These are phyloP conservation scores for Jacana jacana DNA, from an alignment of 2,113 vertebrate genomes.

Conservation along the genomic window DNA sequence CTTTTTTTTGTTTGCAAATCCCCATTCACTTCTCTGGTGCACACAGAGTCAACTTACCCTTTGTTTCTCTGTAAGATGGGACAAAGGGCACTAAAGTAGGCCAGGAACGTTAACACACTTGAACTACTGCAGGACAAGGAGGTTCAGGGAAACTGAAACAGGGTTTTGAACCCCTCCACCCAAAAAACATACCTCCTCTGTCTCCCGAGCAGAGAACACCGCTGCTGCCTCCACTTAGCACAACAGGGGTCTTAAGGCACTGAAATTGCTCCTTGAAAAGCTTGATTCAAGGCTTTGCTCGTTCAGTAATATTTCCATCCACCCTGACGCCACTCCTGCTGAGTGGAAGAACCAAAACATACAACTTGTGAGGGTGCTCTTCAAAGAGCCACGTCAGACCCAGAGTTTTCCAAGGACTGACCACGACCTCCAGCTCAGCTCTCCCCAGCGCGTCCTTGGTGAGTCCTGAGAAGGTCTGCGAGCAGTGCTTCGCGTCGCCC, in stretches of 20 bases:
- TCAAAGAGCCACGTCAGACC: not conserved
- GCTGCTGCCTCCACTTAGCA: not conserved
- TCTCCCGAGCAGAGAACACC: not conserved
- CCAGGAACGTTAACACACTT: not conserved
- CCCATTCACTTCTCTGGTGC: not conserved
- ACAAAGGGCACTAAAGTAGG: not conserved
- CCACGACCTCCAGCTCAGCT: not conserved
- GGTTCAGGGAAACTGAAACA: not conserved
- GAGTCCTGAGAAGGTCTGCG: not conserved
- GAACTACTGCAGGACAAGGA: not conserved
- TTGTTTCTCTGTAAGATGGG: not conserved
- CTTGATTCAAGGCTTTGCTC: not conserved
- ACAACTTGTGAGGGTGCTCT: not conserved
- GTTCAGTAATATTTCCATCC: not conserved
- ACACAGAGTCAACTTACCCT: not conserved
- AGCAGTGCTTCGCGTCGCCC: not conserved
- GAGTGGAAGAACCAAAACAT: not conserved
- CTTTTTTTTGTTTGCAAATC: not conserved
- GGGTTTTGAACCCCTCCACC: not conserved
- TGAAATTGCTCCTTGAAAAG: not conserved
- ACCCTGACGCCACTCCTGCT: not conserved
- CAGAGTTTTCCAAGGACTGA: not conserved
- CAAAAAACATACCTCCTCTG: not conserved
- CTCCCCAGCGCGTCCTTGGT: not conserved
- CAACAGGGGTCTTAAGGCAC: not conserved